Evolutionary conservation across 2,888 invertebrate species (phyloP).

Genomic region (Seira musarum): DNA sequence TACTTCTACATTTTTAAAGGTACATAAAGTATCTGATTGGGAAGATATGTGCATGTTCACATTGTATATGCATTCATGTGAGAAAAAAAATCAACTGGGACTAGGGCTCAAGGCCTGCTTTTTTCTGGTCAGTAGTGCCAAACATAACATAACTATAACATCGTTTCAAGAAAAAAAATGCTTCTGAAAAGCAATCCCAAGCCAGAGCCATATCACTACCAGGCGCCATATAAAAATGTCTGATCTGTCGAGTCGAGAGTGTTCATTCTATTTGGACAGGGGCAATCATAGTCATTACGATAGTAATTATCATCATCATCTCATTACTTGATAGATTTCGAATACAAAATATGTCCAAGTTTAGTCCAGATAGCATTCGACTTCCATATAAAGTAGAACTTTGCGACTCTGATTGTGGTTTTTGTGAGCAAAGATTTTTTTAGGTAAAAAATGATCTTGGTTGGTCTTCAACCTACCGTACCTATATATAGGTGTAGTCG

Average conservation of each 20-base stretch:
- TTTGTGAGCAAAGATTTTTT: background rate
- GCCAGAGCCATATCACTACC: background rate
- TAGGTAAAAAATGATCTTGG: slow-evolving; percentile 4
- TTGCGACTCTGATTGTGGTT: background rate
- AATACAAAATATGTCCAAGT: background rate
- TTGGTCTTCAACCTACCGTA: background rate
- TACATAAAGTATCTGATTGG: background rate
- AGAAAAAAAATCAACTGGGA: background rate
- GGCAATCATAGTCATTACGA: background rate
- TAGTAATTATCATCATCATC: too few species aligned
- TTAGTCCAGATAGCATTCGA: slow-evolving; percentile 7
- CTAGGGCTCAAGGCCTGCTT: background rate
- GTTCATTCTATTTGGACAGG: too few species aligned
- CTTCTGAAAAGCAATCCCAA: background rate
- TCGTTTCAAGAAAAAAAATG: too few species aligned
- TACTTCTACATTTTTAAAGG: background rate
- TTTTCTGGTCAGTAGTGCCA: slow-evolving; percentile 13
- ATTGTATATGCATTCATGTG: background rate
- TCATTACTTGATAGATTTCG: too few species aligned
- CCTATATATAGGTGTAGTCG: slow-evolving; percentile 3
- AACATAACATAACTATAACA: background rate
- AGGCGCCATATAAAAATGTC: background rate
- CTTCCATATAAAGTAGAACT: background rate
- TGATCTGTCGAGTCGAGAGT: too few species aligned
- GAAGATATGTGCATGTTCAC: slow-evolving; percentile 9